phyloP scores from a whole-genome alignment of 2,113 vertebrate genomes.

The Ptyas mucosa region DNA sequence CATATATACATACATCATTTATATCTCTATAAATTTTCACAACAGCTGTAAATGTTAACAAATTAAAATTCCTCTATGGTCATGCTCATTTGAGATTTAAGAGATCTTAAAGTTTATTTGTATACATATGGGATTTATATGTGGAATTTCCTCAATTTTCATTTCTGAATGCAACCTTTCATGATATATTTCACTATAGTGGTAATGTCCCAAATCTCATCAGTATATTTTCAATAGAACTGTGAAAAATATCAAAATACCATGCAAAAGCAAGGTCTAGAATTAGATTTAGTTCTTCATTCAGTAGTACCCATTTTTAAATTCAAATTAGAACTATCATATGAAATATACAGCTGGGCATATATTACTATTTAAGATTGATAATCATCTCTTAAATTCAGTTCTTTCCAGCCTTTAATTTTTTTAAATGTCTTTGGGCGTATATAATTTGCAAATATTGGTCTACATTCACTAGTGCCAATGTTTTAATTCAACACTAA shows the following conservation, averaged over 20 bases:
- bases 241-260: neutral
- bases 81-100: neutral
- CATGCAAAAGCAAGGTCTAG: neutral
- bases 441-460: conserved; percentile 31
- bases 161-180: neutral
- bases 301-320: neutral
- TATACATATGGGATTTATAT: neutral
- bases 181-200: neutral
- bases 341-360: neutral
- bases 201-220: neutral
- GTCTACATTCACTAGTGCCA: neutral
- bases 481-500: neutral
- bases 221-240: neutral
- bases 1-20: neutral
- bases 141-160: neutral
- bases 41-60: neutral
- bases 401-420: neutral
- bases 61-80: neutral
- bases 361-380: neutral
- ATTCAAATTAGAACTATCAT: neutral
- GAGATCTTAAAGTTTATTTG: neutral
- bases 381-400: neutral
- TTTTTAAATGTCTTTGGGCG: neutral
- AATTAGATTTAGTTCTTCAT: neutral
- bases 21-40: neutral